Conservation (phyloP, 2,888 invertebrate species). For the Petrolisthes cinctipes region DNA sequence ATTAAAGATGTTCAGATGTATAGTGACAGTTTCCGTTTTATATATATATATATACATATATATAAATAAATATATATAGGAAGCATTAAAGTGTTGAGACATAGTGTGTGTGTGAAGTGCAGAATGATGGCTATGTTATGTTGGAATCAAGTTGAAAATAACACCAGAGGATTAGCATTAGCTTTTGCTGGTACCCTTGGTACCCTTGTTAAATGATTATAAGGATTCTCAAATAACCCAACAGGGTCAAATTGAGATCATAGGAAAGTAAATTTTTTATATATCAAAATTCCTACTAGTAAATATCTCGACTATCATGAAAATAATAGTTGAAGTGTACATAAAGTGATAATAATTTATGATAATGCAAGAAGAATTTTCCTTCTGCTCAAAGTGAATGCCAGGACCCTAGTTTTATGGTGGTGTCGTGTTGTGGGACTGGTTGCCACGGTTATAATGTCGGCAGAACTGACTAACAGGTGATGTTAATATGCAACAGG, state of each 20-base stretch:
- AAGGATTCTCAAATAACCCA: background rate
- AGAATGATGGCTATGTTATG: background rate
- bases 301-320: slow-evolving; percentile 5
- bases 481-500: slow-evolving; percentile 26
- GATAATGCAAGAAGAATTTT: slow-evolving; percentile 48
- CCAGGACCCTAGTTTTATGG: slow-evolving; percentile 38
- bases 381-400: slow-evolving; percentile 61
- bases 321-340: slow-evolving; percentile 16
- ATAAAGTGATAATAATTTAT: slow-evolving; percentile 36
- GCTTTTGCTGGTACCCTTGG: background rate
- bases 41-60: slow-evolving; percentile 38
- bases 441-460: slow-evolving; percentile 31
- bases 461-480: slow-evolving; percentile 19
- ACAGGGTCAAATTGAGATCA: slow-evolving; percentile 2
- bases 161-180: background rate
- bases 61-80: slow-evolving; percentile 19
- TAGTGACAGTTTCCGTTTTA: background rate
- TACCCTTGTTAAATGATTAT: background rate
- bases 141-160: background rate
- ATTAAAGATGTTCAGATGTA: slow-evolving; percentile 17
- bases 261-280: background rate
- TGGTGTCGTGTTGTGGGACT: slow-evolving; percentile 21
- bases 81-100: slow-evolving; percentile 15
- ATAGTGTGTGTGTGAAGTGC: slow-evolving; percentile 4
- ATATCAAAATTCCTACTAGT: slow-evolving; percentile 16